These are phyloP conservation scores for Drosophila barbarae DNA, from an alignment of 2,888 invertebrate genomes.

Conservation along the genomic window DNA sequence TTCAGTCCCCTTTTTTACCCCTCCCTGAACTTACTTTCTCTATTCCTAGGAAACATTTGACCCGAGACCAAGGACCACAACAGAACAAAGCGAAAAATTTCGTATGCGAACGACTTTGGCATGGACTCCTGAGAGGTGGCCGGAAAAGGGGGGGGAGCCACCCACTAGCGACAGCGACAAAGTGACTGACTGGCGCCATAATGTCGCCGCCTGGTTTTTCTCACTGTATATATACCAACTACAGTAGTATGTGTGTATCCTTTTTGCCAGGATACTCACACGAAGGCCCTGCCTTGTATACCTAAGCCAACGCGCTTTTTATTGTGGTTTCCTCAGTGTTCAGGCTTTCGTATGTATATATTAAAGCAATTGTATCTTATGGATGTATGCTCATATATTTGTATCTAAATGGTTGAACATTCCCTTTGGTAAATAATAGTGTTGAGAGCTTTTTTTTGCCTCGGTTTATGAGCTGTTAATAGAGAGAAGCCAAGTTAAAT, in stretches of 20 bases:
- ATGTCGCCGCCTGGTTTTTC: constrained; percentile 61
- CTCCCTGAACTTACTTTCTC: constrained; percentile 2
- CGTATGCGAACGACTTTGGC: constrained; percentile 43
- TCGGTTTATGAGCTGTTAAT: constrained; percentile 60
- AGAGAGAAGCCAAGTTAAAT: constrained; percentile 12
- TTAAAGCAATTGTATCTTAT: constrained; percentile 28
- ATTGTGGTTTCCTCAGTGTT: constrained; percentile 38
- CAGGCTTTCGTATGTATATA: background rate
- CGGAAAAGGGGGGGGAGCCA: background rate
- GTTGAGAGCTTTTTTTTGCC: constrained; percentile 43
- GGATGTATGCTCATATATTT: constrained; percentile 20
- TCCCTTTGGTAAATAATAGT: constrained; percentile 38
- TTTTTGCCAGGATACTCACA: constrained; percentile 28
- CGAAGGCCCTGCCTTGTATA: constrained; percentile 29
- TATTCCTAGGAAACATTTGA: constrained; percentile 29
- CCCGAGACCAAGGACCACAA: constrained; percentile 39
- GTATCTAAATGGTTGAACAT: constrained; percentile 3
- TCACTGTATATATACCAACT: constrained; percentile 12
- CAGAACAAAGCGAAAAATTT: constrained; percentile 44
- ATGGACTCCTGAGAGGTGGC: constrained; percentile 20
- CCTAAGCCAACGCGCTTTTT: constrained; percentile 66
- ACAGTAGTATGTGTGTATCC: background rate
- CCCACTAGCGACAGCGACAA: constrained; percentile 38
- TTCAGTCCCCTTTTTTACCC: background rate
- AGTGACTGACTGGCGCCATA: constrained; percentile 73